phyloP scores from a whole-genome alignment of 2,113 vertebrate species.

The Siniperca chuatsi region DNA sequence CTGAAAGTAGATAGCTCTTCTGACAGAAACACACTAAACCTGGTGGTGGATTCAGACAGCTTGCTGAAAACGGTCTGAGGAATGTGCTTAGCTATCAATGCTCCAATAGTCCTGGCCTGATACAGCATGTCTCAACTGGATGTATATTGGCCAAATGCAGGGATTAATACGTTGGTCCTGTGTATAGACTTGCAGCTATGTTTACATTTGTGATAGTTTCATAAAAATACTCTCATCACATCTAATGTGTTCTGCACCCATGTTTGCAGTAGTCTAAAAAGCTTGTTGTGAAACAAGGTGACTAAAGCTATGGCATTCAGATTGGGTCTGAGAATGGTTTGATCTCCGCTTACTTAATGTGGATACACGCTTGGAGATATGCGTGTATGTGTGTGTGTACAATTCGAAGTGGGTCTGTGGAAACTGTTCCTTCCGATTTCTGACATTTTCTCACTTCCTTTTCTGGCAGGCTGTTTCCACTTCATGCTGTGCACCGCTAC shows the following conservation, averaged over 20 bases:
- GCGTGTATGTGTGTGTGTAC: slow-evolving; percentile 9
- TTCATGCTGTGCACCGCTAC: slow-evolving; percentile 21
- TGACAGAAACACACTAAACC: slow-evolving; percentile 12
- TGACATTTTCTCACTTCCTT: slow-evolving; percentile 71
- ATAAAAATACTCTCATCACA: not conserved
- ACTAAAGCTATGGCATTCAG: slow-evolving; percentile 12
- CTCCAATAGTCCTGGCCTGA: not conserved
- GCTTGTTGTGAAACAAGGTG: slow-evolving; percentile 35
- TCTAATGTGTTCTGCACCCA: not conserved
- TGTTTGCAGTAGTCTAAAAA: slow-evolving; percentile 13
- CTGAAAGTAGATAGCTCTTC: not conserved
- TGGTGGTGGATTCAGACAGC: slow-evolving; percentile 24
- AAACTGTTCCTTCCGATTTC: slow-evolving; percentile 62
- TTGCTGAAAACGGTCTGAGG: slow-evolving; percentile 57
- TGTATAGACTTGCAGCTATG: slow-evolving; percentile 12
- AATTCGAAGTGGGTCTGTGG: slow-evolving; percentile 11
- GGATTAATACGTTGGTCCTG: not conserved
- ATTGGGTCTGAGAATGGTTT: slow-evolving; percentile 35
- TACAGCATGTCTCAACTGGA: slow-evolving; percentile 35
- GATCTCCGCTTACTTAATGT: slow-evolving; percentile 45
- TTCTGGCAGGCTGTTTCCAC: slow-evolving; percentile 54
- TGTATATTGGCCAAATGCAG: not conserved
- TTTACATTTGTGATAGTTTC: slow-evolving; percentile 29
- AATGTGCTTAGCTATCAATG: slow-evolving; percentile 56
- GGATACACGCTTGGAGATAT: slow-evolving; percentile 15